phyloP scores from a whole-genome alignment of 1,140 invertebrate species.

The Conus ventricosus region DNA sequence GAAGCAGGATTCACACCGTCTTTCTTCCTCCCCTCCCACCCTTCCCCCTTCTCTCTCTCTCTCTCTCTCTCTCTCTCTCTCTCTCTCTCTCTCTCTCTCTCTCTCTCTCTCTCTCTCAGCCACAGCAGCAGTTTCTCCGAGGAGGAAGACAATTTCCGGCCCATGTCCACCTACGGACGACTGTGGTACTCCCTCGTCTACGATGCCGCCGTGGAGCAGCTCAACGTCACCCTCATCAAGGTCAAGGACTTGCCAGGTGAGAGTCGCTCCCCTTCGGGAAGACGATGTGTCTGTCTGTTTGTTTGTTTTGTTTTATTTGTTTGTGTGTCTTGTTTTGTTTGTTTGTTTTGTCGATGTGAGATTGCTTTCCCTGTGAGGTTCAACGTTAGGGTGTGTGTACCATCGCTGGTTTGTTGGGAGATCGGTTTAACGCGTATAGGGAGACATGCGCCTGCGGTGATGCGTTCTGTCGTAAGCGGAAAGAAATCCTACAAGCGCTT shows the following conservation, averaged over 20 bases:
- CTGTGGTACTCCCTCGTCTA: slow-evolving; percentile 66
- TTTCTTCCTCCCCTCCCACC: neutral
- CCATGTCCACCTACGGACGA: slow-evolving; percentile 55
- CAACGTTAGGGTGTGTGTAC: neutral
- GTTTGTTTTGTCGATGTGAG: neutral
- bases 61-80: neutral
- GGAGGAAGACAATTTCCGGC: slow-evolving; percentile 49
- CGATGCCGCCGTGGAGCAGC: slow-evolving; percentile 60
- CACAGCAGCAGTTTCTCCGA: slow-evolving; percentile 47
- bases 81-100: neutral
- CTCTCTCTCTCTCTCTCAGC: slow-evolving; percentile 31
- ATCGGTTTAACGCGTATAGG: no score
- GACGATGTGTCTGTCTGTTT: neutral
- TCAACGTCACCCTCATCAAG: slow-evolving; percentile 64
- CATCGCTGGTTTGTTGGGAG: no score
- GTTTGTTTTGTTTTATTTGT: no score
- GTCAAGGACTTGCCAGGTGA: slow-evolving; percentile 63
- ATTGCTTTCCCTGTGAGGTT: neutral
- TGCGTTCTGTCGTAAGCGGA: no score
- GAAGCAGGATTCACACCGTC: slow-evolving; percentile 43
- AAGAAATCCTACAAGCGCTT: no score
- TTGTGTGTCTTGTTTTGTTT: no score
- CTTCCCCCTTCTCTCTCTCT: neutral
- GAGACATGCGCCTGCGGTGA: no score
- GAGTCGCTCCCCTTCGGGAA: neutral